Base-by-base conservation (phyloP, 2,797 vertebrate species). In the Pangasius mekongensis region DNA sequence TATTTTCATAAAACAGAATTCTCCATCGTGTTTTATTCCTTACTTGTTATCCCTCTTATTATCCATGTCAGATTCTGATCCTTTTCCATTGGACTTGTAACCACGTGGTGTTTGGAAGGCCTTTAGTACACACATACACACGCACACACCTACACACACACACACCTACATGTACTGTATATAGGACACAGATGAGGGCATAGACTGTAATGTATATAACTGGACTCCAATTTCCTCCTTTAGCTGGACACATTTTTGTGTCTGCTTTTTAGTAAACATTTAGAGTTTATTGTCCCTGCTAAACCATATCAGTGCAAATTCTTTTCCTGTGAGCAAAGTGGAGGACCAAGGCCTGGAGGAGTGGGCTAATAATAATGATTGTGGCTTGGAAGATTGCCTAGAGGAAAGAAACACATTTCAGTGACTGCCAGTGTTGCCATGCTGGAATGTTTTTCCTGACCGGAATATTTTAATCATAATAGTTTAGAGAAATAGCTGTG, bases 351-450 rank as follows among this genome's bases (percentile, higher is more conserved):
- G 76, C 76, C 49, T 33, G 14, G n/a, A 16, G 20, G 14, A 78
- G n/a, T 54, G n/a, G n/a, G 71, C 71, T 74, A 78, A 52, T 78
- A 78, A 78, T 78, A 78, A 78, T 30, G 76, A 30, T 14, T 30
- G 49, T 54, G 49, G 49, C 14, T 54, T 77, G 76, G 49, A 78
- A 30, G 14, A n/a, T n/a, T 78, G 76, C 76, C 76, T 54, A 20
- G 76, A 78, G 5, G 14, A 78, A 49, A 78, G 76, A 78, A 78
- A 78, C 76, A 77, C 6, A 10, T 78, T 78, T 54, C 76, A 78
- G 16, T 54, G 14, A 54, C 76, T 78, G 76, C 14, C 76, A 52
- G 76, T 4, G 3, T 54, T 30, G 27, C 49, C 76, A 33, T 30
- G 54, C 49, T 52, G 76, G 49, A 54, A 56, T 56, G 49, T 33